These are phyloP conservation scores for Hypothenemus hampei DNA, from an alignment of 1,140 invertebrate species.

Conservation along the genomic window DNA sequence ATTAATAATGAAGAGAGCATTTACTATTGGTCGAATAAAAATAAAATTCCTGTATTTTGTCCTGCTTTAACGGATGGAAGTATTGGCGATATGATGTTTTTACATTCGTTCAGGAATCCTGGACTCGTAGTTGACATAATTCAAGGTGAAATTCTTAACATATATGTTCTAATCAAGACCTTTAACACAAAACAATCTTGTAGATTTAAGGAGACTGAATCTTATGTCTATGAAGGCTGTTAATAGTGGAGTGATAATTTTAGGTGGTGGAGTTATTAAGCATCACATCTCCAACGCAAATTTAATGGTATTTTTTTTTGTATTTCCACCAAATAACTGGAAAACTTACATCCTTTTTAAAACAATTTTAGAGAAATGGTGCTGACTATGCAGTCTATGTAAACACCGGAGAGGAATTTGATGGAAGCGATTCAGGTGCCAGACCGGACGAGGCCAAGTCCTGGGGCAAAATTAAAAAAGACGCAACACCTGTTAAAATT, in stretches of 20 bases:
- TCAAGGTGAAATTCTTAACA: slow-evolving; percentile 56
- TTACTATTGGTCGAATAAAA: slow-evolving; percentile 96
- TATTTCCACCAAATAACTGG: background rate
- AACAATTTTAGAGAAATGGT: slow-evolving; percentile 78
- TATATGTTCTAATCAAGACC: background rate
- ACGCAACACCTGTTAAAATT: slow-evolving; percentile 90
- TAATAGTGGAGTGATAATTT: slow-evolving; percentile 93
- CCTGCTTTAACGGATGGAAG: slow-evolving; percentile 98
- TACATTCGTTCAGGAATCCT: slow-evolving; percentile 91
- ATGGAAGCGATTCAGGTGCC: slow-evolving; percentile 97
- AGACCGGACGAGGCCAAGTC: slow-evolving; percentile 96
- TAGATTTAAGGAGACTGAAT: slow-evolving; percentile 86
- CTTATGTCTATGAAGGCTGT: slow-evolving; percentile 91
- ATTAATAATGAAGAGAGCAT: slow-evolving; percentile 91
- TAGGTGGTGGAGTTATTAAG: slow-evolving; percentile 96
- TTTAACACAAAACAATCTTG: slow-evolving; percentile 3
- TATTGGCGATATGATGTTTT: slow-evolving; percentile 99
- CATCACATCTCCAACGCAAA: slow-evolving; percentile 99
- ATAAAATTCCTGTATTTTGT: slow-evolving; percentile 97
- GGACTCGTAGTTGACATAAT: slow-evolving; percentile 92
- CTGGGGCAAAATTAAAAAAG: slow-evolving; percentile 94
- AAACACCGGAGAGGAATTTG: slow-evolving; percentile 97
- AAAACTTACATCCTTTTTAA: background rate
- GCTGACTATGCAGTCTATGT: slow-evolving; percentile 94
- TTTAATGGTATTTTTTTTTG: slow-evolving; percentile 67